phyloP scores from a whole-genome alignment of 2,888 invertebrate species.

The Patella pellucida region DNA sequence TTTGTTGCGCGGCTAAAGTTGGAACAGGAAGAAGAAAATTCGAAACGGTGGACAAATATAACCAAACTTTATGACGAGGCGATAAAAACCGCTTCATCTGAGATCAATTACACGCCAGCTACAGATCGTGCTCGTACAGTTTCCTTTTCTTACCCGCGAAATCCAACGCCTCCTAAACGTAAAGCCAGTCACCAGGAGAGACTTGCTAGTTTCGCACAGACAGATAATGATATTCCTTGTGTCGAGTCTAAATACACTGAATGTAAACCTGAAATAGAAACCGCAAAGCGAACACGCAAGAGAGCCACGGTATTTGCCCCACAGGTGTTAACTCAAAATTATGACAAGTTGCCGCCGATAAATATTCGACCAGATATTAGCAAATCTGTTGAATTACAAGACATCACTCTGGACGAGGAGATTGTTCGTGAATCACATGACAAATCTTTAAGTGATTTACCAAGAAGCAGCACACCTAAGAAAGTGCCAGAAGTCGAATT shows the following conservation, averaged over 20 bases:
- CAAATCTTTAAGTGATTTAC: not conserved
- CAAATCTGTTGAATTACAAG: not conserved
- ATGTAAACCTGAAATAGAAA: not conserved
- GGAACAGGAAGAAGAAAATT: not conserved
- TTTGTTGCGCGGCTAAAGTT: not conserved
- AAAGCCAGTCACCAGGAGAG: not conserved
- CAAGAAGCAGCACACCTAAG: not conserved
- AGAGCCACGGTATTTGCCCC: not conserved
- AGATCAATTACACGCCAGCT: not conserved
- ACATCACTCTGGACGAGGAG: not conserved
- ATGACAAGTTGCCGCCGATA: not conserved
- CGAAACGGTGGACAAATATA: not conserved
- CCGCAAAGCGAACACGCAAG: not conserved
- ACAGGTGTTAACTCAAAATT: not conserved
- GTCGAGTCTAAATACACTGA: not conserved
- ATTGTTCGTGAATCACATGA: not conserved
- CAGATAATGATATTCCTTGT: no score
- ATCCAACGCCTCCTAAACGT: not conserved
- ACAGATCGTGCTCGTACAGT: not conserved
- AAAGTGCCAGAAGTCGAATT: not conserved
- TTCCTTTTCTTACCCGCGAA: not conserved
- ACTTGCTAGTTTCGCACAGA: not conserved
- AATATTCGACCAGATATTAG: not conserved
- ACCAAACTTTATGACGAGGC: conserved; percentile 1
- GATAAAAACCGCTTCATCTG: not conserved